Conservation (phyloP, 2,888 invertebrate species). For the Agrotis ipsilon region DNA sequence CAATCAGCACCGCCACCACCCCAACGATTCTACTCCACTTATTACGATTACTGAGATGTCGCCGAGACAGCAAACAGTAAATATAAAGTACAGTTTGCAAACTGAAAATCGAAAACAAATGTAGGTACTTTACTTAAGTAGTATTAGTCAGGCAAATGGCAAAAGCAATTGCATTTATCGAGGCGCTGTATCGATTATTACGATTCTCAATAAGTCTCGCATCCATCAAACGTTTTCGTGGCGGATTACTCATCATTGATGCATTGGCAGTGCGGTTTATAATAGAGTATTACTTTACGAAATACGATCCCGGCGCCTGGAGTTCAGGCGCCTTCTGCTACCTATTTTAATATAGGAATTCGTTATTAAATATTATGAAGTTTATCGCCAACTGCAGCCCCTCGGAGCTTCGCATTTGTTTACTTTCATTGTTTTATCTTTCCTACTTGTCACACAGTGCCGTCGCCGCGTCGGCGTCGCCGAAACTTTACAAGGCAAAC, state of each 20-base stretch:
- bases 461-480: slow-evolving; percentile 16
- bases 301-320: slow-evolving; percentile 78
- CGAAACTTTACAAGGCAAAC: slow-evolving; percentile 47
- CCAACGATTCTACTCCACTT: slow-evolving; percentile 68
- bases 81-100: slow-evolving; percentile 45
- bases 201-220: slow-evolving; percentile 45
- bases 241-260: slow-evolving; percentile 74
- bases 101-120: slow-evolving; percentile 32
- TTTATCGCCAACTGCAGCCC: slow-evolving; percentile 54
- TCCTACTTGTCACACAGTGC: slow-evolving; percentile 39
- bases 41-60: slow-evolving; percentile 64
- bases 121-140: slow-evolving; percentile 36
- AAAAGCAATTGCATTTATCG: slow-evolving; percentile 50
- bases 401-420: slow-evolving; percentile 44
- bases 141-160: slow-evolving; percentile 28
- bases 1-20: slow-evolving; percentile 73
- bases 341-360: slow-evolving; percentile 36
- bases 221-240: slow-evolving; percentile 64
- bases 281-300: slow-evolving; percentile 68
- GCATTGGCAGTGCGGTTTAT: slow-evolving; percentile 70
- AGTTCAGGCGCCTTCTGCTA: slow-evolving; percentile 35
- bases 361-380: slow-evolving; percentile 50
- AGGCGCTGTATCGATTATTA: slow-evolving; percentile 51
- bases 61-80: slow-evolving; percentile 51
- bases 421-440: slow-evolving; percentile 63